Conservation (phyloP, 2,113 vertebrate genomes). For the Catharus fuscescens region DNA sequence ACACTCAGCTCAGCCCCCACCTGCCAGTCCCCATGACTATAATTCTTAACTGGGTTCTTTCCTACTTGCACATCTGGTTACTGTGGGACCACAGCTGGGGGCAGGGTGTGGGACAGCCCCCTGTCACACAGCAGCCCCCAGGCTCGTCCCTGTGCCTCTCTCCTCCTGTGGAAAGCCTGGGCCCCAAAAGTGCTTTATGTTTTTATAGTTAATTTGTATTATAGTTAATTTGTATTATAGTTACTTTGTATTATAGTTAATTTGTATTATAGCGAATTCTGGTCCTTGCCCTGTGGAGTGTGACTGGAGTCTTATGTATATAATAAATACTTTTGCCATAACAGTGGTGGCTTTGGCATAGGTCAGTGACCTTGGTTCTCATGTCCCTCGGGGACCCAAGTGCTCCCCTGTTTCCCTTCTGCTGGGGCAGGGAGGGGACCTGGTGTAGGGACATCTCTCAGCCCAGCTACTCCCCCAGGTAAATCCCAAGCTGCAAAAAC, state of each 20-base stretch:
- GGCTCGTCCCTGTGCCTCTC: constrained; percentile 46
- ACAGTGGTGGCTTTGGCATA: not conserved
- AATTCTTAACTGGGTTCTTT: constrained; percentile 29
- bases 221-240: constrained; percentile 41
- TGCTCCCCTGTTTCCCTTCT: not conserved
- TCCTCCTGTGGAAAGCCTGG: constrained; percentile 59
- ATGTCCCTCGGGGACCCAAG: rapidly evolving
- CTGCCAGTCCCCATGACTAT: not conserved
- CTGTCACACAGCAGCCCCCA: not conserved
- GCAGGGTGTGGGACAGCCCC: not conserved
- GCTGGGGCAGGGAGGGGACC: not conserved
- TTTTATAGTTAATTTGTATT: constrained; percentile 73
- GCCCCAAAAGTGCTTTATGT: constrained; percentile 71
- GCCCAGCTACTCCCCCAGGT: not conserved
- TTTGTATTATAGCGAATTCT: constrained; percentile 65
- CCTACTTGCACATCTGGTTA: constrained; percentile 53
- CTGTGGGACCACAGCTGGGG: constrained; percentile 15
- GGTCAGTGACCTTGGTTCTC: not conserved
- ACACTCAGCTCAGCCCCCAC: not conserved
- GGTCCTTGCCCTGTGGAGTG: constrained; percentile 67
- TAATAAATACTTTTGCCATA: constrained; percentile 74
- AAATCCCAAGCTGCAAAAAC: not conserved
- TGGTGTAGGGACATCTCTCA: not conserved
- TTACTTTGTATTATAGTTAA: constrained; percentile 58
- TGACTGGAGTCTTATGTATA: constrained; percentile 66